Evolutionary conservation across 2,113 vertebrate genomes (phyloP).

Genomic region (Diphyllodes magnificus): DNA sequence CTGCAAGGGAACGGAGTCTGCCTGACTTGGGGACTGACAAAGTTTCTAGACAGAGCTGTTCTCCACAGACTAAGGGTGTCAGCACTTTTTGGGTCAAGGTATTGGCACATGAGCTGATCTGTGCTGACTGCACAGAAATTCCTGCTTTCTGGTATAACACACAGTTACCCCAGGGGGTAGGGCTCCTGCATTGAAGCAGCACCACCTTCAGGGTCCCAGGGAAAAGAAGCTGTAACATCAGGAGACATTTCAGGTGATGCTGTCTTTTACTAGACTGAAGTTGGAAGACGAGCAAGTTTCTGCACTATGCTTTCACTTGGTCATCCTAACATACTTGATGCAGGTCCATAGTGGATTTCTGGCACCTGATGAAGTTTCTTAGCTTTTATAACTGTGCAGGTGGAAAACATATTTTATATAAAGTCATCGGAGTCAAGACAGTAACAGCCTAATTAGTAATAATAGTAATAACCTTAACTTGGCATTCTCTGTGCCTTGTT

Average conservation of each 20-base stretch:
- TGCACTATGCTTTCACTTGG: not conserved
- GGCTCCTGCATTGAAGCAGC: not conserved
- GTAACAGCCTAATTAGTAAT: not conserved
- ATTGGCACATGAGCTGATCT: not conserved
- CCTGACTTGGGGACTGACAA: accelerated
- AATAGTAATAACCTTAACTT: not conserved
- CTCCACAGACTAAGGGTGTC: not conserved
- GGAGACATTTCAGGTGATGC: not conserved
- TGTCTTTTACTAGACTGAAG: not conserved
- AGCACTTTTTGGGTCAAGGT: not conserved
- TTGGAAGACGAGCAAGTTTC: not conserved
- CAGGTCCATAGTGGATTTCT: not conserved
- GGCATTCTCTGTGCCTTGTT: not conserved
- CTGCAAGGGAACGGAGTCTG: not conserved
- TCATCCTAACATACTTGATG: not conserved
- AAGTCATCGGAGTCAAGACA: not conserved
- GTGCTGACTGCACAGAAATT: not conserved
- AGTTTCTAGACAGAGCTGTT: not conserved
- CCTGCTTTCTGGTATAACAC: not conserved
- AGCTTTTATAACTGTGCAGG: not conserved
- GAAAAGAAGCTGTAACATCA: not conserved
- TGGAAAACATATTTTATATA: not conserved
- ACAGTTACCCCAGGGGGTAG: not conserved
- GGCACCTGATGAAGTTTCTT: not conserved
- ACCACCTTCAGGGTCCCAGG: not conserved